phyloP scores from a whole-genome alignment of 2,113 vertebrate species.

The Poeciliopsis turrubarensis region DNA sequence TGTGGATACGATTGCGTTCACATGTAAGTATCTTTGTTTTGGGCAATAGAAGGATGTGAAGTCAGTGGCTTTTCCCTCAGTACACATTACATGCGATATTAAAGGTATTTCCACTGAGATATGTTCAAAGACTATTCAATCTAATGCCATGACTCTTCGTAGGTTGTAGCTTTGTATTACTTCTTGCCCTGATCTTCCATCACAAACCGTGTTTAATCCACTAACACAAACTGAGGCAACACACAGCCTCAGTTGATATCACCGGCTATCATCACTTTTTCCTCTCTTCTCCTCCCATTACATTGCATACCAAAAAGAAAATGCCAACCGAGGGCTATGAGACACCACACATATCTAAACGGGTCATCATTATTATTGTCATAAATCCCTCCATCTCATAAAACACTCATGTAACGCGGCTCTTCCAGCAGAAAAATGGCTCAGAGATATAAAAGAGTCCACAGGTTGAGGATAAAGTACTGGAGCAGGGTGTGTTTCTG shows the following conservation, averaged over 20 bases:
- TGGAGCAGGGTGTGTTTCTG: conserved; percentile 3
- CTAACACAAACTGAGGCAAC: conserved; percentile 22
- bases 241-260: conserved; percentile 27
- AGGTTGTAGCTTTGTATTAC: conserved; percentile 1
- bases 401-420: conserved; percentile 27
- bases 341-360: conserved; percentile 33
- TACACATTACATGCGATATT: not conserved
- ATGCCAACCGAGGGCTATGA: conserved; percentile 18
- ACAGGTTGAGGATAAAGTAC: conserved; percentile 10
- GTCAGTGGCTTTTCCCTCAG: not conserved
- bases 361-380: conserved; percentile 52
- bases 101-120: not conserved
- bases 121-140: not conserved
- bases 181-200: conserved; percentile 1
- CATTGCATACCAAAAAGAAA: conserved; percentile 39
- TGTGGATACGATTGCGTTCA: not conserved
- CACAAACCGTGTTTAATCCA: conserved; percentile 35
- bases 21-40: not conserved
- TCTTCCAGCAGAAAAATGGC: conserved; percentile 20
- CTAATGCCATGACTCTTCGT: not conserved
- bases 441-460: conserved; percentile 30
- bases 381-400: conserved; percentile 47
- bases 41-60: not conserved
- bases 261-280: conserved; percentile 29
- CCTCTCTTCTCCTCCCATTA: conserved; percentile 15